Evolutionary conservation across 2,888 invertebrate species (phyloP), one percentile per base, ranked within the genome.

Genomic region (Trissolcus brochymenae): DNA sequence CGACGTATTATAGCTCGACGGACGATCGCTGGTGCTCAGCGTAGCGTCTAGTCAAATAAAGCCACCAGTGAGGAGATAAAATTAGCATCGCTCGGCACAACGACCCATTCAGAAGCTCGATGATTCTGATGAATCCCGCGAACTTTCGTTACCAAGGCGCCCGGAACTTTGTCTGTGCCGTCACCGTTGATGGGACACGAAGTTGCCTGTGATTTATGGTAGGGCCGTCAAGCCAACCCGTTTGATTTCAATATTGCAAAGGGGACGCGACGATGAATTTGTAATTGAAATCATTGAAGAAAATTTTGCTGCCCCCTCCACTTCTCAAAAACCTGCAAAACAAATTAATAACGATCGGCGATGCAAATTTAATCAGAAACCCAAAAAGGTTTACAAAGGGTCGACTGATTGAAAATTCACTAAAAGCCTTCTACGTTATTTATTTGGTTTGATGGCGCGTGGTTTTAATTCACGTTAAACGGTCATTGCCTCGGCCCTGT

Each of bases 181-280:
- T 65, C 55, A 70, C 60, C 29, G 29, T 54, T 25, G 40, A 53
- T 13, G 21, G 16, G 41, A 41, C 46, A 54, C 21, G 19, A 49
- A 57, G 25, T 57, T 53, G 50, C 14, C 57, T 25, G 43, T 73
- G 62, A 74, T 66, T 73, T 66, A 73, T 51, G 66, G 73, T 73
- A 56, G 9, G 65, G 4, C 35, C 11, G n/a, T 21, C 46, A 11
- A 51, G 43, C 41, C 35, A 14, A 51, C 43, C 17, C 35, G 29
- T 59, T 43, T n/a, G 54, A 16, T 16, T 67, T 67, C 56, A 35
- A 9, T 43, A 35, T 29, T 29, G 11, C 35, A 35, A 11, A 35
- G 25, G 25, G 25, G 25, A 25, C 4, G 25, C 25, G 6, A 25
- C 25, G 25, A 6, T 4, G 25, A 25, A 25, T 25, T 25, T 25